Conservation (phyloP, 2,888 invertebrate species). For the Amphimallon solstitiale region DNA sequence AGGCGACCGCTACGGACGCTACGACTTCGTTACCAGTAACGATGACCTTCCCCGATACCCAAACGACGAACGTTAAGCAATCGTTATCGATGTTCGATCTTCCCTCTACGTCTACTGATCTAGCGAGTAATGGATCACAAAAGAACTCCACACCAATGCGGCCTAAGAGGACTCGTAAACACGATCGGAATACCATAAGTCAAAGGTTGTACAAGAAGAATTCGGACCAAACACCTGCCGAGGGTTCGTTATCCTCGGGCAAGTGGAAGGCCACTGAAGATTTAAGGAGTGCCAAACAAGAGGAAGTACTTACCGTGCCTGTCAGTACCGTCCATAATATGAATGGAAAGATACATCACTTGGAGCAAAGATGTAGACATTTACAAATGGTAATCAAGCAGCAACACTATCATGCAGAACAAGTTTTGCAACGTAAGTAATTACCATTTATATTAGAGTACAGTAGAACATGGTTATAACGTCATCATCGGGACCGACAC, state of each 20-base stretch:
- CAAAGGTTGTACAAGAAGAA: slow-evolving; percentile 53
- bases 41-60: slow-evolving; percentile 33
- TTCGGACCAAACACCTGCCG: slow-evolving; percentile 26
- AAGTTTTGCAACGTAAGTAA: slow-evolving; percentile 71
- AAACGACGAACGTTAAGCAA: slow-evolving; percentile 31
- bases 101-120: slow-evolving; percentile 53
- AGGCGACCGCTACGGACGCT: slow-evolving; percentile 2
- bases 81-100: slow-evolving; percentile 45
- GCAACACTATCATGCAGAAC: slow-evolving; percentile 73
- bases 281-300: slow-evolving; percentile 36
- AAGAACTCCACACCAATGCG: slow-evolving; percentile 57
- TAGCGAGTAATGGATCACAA: slow-evolving; percentile 44
- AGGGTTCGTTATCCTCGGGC: slow-evolving; percentile 21
- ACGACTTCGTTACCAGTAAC: slow-evolving; percentile 35
- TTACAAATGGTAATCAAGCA: slow-evolving; percentile 71
- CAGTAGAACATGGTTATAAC: no score
- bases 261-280: slow-evolving; percentile 36
- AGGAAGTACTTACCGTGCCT: slow-evolving; percentile 53
- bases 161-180: slow-evolving; percentile 60
- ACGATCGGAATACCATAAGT: slow-evolving; percentile 54
- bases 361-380: slow-evolving; percentile 72
- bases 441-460: slow-evolving; percentile 15
- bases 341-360: slow-evolving; percentile 59
- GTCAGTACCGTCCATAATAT: slow-evolving; percentile 57
- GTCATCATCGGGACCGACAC: no score